Conservation (phyloP, 1,140 invertebrate genomes). For the Habropoda laboriosa region DNA sequence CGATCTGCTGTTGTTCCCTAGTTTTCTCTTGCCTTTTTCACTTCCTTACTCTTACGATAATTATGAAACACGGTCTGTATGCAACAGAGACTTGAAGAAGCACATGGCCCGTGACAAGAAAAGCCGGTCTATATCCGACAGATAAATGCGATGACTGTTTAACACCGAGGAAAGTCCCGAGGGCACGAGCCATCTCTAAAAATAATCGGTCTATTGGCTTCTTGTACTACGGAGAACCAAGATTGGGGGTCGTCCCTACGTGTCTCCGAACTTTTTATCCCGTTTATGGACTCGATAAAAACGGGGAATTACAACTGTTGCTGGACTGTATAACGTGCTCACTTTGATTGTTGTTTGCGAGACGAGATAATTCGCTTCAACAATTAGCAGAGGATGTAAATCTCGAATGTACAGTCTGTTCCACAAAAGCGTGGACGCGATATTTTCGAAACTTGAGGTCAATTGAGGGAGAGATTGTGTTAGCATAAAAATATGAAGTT, state of each 20-base stretch:
- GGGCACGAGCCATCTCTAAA: conserved; percentile 61
- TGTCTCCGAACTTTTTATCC: background rate
- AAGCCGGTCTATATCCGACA: conserved; percentile 51
- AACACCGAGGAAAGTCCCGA: conserved; percentile 46
- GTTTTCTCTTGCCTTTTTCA: conserved; percentile 5
- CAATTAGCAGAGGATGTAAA: too few relatives aligned
- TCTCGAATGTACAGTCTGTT: too few relatives aligned
- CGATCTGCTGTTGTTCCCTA: background rate
- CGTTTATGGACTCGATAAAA: background rate
- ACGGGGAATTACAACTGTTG: background rate
- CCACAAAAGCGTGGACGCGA: too few relatives aligned
- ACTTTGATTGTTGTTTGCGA: background rate
- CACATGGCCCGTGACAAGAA: conserved; percentile 52
- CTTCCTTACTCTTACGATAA: conserved; percentile 22
- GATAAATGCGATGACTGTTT: conserved; percentile 59
- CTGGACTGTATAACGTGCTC: background rate
- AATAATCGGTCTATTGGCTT: conserved; percentile 52
- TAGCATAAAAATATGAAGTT: too few relatives aligned
- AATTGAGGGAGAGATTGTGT: too few relatives aligned
- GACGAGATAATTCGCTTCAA: too few relatives aligned
- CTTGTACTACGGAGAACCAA: conserved; percentile 6
- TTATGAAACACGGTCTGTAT: conserved; percentile 31
- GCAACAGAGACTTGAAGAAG: conserved; percentile 22
- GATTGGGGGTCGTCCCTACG: conserved; percentile 8
- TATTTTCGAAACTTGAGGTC: too few relatives aligned